A percentile compares a stretch with the other conserved stretches of the same genome.
Conservation (phyloP, 2,888 invertebrate genomes). For the Ectemnius cavifrons region DNA sequence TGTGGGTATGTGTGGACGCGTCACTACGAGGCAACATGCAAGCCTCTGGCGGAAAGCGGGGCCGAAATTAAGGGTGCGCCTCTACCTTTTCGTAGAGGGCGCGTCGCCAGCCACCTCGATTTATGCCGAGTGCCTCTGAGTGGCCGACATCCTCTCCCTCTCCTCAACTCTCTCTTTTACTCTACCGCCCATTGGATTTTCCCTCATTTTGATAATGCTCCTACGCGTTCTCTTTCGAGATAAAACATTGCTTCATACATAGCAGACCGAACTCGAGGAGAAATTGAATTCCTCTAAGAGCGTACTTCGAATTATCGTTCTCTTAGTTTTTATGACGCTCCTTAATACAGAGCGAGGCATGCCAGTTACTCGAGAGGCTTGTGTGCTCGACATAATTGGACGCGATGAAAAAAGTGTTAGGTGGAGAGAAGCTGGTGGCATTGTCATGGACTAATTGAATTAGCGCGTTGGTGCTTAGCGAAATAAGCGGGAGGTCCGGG, state of each 20-base stretch:
- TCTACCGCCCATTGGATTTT: background rate
- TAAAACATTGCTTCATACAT: background rate
- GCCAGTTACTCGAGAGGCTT: too few species aligned
- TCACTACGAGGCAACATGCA: background rate
- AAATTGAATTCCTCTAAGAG: too few species aligned
- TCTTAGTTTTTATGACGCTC: too few species aligned
- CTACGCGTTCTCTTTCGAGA: background rate
- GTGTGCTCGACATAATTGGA: too few species aligned
- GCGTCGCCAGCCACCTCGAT: conserved; percentile 1
- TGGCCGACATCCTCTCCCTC: background rate
- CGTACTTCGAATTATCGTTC: too few species aligned
- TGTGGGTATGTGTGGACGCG: background rate
- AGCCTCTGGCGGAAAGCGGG: background rate
- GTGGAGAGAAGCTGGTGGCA: too few species aligned
- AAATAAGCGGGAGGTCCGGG: too few species aligned
- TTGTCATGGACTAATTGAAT: background rate
- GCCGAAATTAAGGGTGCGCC: conserved; percentile 7
- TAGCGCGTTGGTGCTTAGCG: too few species aligned
- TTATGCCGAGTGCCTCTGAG: conserved; percentile 8
- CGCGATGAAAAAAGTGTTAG: too few species aligned
- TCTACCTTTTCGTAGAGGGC: background rate
- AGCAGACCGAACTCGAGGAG: too few species aligned
- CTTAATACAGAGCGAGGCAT: too few species aligned
- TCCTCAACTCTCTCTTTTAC: background rate
- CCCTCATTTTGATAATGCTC: background rate